These are phyloP conservation scores for Cylindroiulus punctatus DNA, from an alignment of 2,888 invertebrate genomes.

Conservation along the genomic window DNA sequence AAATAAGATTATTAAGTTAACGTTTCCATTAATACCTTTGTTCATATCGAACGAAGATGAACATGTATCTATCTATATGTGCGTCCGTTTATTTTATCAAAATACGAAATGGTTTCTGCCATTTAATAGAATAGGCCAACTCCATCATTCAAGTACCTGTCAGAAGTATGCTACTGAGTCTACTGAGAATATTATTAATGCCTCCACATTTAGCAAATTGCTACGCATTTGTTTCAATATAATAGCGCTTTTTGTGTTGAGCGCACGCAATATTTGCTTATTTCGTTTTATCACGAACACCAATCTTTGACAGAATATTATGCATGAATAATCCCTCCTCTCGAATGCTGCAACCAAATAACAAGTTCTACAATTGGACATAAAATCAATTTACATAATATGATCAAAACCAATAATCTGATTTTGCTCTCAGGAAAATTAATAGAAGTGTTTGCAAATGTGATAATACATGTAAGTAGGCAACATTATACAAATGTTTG, in stretches of 20 bases:
- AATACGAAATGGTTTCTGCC: neutral
- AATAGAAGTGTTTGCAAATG: too few relatives aligned
- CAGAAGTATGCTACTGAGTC: neutral
- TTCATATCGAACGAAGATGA: too few relatives aligned
- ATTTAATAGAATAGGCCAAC: neutral
- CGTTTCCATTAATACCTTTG: too few relatives aligned
- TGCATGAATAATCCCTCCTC: neutral
- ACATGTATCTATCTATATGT: too few relatives aligned
- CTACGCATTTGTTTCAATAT: neutral
- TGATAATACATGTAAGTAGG: too few relatives aligned
- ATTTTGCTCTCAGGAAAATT: too few relatives aligned
- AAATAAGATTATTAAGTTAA: too few relatives aligned
- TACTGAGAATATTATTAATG: neutral
- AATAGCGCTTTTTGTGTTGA: neutral
- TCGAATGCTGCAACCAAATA: neutral
- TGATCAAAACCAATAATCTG: too few relatives aligned
- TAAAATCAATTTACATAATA: neutral
- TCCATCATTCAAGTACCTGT: neutral
- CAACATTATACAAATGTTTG: too few relatives aligned
- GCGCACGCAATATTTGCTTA: neutral
- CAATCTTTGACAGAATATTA: conserved; percentile 3
- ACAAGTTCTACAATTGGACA: neutral
- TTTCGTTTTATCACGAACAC: conserved; percentile 7
- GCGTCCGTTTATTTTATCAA: neutral
- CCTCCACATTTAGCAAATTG: neutral